Evolutionary conservation across 2,797 vertebrate species (phyloP).

Genomic region (Helicolenus hilgendorfi): DNA sequence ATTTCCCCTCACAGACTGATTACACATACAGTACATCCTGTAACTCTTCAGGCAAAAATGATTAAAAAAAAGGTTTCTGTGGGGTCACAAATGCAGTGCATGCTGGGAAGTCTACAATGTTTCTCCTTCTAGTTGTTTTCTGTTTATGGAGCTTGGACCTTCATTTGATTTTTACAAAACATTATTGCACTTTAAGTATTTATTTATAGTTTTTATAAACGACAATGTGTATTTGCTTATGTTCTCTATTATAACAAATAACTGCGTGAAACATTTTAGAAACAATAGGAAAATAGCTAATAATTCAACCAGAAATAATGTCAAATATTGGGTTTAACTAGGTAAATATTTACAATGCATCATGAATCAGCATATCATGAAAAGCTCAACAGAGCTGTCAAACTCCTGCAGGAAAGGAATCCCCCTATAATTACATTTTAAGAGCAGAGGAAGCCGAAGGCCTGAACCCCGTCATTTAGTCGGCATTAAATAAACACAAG

Average conservation of each 20-base stretch:
- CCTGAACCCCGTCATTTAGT: conserved; percentile 77
- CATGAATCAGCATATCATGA: conserved; percentile 31
- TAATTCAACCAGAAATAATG: neutral
- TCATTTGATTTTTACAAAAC: neutral
- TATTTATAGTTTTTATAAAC: neutral
- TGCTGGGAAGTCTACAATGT: neutral
- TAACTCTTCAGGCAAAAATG: neutral
- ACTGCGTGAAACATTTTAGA: neutral
- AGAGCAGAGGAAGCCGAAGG: conserved; percentile 76
- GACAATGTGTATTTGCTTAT: neutral
- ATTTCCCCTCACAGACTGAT: conserved; percentile 2
- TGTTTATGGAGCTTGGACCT: neutral
- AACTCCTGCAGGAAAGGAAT: conserved; percentile 41
- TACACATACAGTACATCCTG: conserved; percentile 10
- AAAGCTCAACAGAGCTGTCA: conserved; percentile 52
- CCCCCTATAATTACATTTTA: conserved; percentile 79
- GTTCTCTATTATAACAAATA: neutral
- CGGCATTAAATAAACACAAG: conserved; percentile 77
- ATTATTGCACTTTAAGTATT: neutral
- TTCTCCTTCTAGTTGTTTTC: neutral
- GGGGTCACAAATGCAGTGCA: conserved; percentile 6
- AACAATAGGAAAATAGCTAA: neutral
- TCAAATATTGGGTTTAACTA: conserved; percentile 6
- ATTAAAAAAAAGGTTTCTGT: neutral
- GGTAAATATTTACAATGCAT: conserved; percentile 12